Evolutionary conservation across 2,888 invertebrate species (phyloP).

Genomic region (Seladonia tumulorum): DNA sequence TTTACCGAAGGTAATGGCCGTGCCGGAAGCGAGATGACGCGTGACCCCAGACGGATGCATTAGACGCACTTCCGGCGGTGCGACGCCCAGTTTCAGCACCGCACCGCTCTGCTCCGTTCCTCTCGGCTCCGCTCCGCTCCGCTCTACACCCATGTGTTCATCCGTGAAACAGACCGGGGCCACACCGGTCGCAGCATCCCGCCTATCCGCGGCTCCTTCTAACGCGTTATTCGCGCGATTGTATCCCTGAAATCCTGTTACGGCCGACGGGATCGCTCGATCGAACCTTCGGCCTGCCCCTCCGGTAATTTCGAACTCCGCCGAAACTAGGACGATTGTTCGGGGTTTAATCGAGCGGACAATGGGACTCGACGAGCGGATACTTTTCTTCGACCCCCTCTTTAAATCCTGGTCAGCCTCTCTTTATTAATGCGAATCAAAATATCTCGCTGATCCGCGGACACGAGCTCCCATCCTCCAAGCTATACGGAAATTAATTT

Average conservation of each 20-base stretch:
- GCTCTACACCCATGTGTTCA: slow-evolving; percentile 57
- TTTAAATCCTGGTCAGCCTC: neutral
- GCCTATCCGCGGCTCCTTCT: slow-evolving; percentile 66
- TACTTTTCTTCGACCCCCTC: neutral
- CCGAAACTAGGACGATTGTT: slow-evolving; percentile 13
- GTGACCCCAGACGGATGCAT: slow-evolving; percentile 86
- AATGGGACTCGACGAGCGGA: neutral
- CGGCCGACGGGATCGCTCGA: neutral
- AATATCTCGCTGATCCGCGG: neutral
- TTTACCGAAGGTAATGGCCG: slow-evolving; percentile 81
- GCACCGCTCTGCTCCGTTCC: neutral
- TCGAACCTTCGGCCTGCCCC: neutral
- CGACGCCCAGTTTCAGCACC: slow-evolving; percentile 76
- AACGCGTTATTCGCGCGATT: slow-evolving; percentile 60
- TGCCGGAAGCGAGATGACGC: slow-evolving; percentile 83
- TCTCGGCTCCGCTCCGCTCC: neutral
- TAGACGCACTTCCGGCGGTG: slow-evolving; percentile 87
- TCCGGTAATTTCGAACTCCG: neutral
- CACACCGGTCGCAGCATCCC: slow-evolving; percentile 47
- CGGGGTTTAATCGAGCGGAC: slow-evolving; percentile 3
- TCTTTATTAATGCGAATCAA: neutral
- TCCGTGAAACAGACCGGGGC: slow-evolving; percentile 69
- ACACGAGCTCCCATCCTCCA: neutral
- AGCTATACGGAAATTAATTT: neutral
- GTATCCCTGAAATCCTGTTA: slow-evolving; percentile 39